Conservation (phyloP, 2,888 invertebrate species). For the Tipula vernalis region DNA sequence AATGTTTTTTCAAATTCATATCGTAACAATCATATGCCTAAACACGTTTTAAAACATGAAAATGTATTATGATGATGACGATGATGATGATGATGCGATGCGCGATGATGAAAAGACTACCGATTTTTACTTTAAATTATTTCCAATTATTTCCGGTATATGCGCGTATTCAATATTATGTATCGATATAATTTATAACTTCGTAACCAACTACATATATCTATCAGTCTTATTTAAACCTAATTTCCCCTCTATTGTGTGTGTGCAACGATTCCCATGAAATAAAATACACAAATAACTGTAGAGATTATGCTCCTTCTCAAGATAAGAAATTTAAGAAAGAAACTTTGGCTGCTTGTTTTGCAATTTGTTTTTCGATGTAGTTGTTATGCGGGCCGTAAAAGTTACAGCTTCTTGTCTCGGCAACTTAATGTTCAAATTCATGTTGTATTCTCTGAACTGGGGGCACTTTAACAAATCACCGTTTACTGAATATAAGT, state of each 20-base stretch:
- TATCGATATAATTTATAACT: neutral
- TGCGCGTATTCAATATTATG: neutral
- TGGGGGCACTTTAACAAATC: too few relatives aligned
- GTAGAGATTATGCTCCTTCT: too few relatives aligned
- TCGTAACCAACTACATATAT: neutral
- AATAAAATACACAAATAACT: too few relatives aligned
- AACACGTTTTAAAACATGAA: neutral
- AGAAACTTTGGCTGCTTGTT: too few relatives aligned
- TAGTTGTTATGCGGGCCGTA: too few relatives aligned
- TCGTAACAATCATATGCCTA: neutral
- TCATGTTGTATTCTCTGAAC: too few relatives aligned
- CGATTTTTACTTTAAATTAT: neutral
- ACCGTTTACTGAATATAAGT: too few relatives aligned
- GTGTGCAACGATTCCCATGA: neutral
- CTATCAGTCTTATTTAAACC: neutral
- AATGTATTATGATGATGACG: neutral
- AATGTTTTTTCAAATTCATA: neutral
- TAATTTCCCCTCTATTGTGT: neutral
- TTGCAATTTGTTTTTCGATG: too few relatives aligned
- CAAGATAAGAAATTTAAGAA: neutral
- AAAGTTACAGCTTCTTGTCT: too few relatives aligned
- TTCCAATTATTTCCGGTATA: neutral
- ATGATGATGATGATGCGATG: neutral
- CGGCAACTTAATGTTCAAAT: too few relatives aligned
- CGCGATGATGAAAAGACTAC: slow-evolving; percentile 4